These are phyloP conservation scores for Zygogramma bicolorata DNA, from an alignment of 2,888 invertebrate genomes.

Conservation along the genomic window DNA sequence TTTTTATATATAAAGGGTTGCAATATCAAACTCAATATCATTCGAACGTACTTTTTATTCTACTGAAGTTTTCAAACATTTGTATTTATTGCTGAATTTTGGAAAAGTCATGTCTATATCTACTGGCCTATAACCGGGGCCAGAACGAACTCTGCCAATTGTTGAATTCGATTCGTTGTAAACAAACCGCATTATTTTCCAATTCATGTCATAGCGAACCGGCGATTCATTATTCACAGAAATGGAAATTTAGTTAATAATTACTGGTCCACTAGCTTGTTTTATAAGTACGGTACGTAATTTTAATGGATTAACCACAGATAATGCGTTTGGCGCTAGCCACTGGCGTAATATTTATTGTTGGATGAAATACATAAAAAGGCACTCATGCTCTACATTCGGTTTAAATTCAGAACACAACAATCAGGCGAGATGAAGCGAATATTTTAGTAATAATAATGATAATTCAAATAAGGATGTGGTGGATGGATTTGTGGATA, in stretches of 20 bases:
- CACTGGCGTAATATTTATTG: not conserved
- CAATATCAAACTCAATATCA: no score
- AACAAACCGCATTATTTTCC: conserved; percentile 11
- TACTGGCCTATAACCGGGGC: no score
- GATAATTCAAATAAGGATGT: no score
- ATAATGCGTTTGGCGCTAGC: not conserved
- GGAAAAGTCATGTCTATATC: no score
- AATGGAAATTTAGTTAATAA: conserved; percentile 8
- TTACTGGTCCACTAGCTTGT: not conserved
- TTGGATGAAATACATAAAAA: not conserved
- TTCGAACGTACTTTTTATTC: no score
- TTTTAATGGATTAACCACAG: not conserved
- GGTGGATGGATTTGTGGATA: no score
- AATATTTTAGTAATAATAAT: no score
- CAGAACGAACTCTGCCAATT: conserved; percentile 15
- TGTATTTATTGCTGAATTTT: no score
- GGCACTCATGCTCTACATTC: not conserved
- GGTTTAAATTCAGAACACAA: no score
- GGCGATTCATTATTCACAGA: conserved; percentile 8
- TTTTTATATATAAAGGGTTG: no score
- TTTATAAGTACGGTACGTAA: not conserved
- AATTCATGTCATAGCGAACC: conserved; percentile 6
- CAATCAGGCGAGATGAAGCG: no score
- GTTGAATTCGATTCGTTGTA: conserved; percentile 6
- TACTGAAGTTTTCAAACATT: no score